Evolutionary conservation across 1,140 invertebrate species (phyloP).

Genomic region (Hyposmocoma kahamanoa): DNA sequence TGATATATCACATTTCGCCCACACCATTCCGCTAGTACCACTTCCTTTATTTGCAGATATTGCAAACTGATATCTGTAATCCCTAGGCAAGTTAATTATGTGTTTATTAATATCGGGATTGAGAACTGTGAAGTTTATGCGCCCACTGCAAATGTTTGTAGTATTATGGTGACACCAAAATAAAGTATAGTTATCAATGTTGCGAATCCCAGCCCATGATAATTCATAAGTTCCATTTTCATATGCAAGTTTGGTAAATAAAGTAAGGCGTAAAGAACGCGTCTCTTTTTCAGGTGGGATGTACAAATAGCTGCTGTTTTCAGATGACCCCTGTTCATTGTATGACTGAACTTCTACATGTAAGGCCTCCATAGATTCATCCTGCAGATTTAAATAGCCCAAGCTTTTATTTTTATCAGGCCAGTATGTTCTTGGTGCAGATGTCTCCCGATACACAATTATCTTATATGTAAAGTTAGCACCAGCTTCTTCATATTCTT

Average conservation of each 20-base stretch:
- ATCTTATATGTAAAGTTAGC: slow-evolving; percentile 58
- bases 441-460: slow-evolving; percentile 22
- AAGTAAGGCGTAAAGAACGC: slow-evolving; percentile 76
- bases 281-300: slow-evolving; percentile 76
- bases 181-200: slow-evolving; percentile 78
- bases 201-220: slow-evolving; percentile 77
- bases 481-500: slow-evolving; percentile 72
- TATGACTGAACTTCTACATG: slow-evolving; percentile 65
- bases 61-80: slow-evolving; percentile 75
- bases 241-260: slow-evolving; percentile 78
- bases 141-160: slow-evolving; percentile 47
- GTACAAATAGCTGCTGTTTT: slow-evolving; percentile 72
- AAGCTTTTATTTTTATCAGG: slow-evolving; percentile 55
- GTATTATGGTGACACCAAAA: slow-evolving; percentile 79
- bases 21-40: slow-evolving; percentile 83
- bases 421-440: slow-evolving; percentile 30
- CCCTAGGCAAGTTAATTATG: slow-evolving; percentile 50
- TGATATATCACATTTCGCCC: slow-evolving; percentile 85
- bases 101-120: slow-evolving; percentile 42
- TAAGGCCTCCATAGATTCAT: slow-evolving; percentile 43
- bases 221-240: slow-evolving; percentile 80
- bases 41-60: slow-evolving; percentile 80
- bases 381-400: slow-evolving; percentile 43
- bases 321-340: slow-evolving; percentile 76
- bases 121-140: slow-evolving; percentile 51